Evolutionary conservation across 2,888 invertebrate species (phyloP).

Genomic region (Lordiphosa fenestrarum): DNA sequence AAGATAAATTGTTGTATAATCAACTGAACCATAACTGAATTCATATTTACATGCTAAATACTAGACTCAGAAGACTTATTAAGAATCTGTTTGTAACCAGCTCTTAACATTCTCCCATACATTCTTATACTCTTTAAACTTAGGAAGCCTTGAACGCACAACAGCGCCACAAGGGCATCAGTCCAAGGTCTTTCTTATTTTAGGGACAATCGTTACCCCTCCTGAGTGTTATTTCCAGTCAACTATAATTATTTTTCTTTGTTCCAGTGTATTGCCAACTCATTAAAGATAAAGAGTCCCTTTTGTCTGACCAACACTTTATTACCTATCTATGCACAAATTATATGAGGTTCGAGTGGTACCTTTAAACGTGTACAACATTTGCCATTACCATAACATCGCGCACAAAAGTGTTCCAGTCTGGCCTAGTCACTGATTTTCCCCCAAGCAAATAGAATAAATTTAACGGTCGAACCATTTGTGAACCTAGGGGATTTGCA

Average conservation of each 20-base stretch:
- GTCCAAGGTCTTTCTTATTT: background rate
- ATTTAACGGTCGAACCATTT: slow-evolving; percentile 20
- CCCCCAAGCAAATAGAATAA: slow-evolving; percentile 2
- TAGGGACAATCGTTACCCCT: background rate
- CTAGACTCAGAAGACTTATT: too few species aligned
- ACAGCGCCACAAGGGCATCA: too few species aligned
- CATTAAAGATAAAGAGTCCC: slow-evolving; percentile 29
- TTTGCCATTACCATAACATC: background rate
- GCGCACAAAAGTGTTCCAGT: too few species aligned
- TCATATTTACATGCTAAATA: too few species aligned
- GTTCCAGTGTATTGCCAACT: slow-evolving; percentile 9
- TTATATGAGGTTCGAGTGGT: background rate
- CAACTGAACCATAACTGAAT: too few species aligned
- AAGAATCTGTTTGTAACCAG: too few species aligned
- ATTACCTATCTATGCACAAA: slow-evolving; percentile 23
- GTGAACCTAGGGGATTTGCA: slow-evolving; percentile 5
- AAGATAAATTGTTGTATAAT: too few species aligned
- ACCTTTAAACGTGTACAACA: background rate
- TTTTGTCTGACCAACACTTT: slow-evolving; percentile 6
- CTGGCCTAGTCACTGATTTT: slow-evolving; percentile 19
- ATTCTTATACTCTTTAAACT: too few species aligned
- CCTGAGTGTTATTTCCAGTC: background rate
- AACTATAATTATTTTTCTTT: slow-evolving; percentile 14
- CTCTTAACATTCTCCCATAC: too few species aligned
- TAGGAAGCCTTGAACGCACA: too few species aligned